Base-by-base conservation (phyloP, 1,140 invertebrate species). In the Kradibia gibbosae region DNA sequence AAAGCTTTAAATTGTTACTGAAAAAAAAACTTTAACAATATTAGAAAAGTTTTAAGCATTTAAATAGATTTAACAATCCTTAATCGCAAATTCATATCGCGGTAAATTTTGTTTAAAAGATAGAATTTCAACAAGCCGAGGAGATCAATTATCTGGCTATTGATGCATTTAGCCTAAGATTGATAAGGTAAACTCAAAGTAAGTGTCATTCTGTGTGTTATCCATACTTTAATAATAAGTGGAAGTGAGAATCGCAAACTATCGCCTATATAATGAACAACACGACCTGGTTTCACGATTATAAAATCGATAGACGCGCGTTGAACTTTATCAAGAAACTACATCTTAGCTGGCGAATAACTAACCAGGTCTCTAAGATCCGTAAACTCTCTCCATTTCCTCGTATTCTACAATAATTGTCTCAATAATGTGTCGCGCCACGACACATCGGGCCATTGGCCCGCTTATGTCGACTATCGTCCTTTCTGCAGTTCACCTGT, bases 231-330 rank as follows among this genome's bases (percentile, higher is more conserved):
- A n/a, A n/a, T n/a, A n/a, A n/a, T 7, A 39, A 67, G 60, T 34
- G 28, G 36, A 15, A 34, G 28, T 34, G 60, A 65, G 60, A 65
- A 15, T 34, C 15, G 7, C 45, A 8, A 48, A 8, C 7, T 82
- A n/a, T 25, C 28, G 28, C 13, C 20, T 78, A 53, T 48, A 81
- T 81, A 81, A 81, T 74, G 17, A 83, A 85, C 70, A 73, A 65
- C 83, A 80, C 73, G 85, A 84, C 86, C 86, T 85, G 82, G 79
- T 86, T 87, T 85, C 83, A 83, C 84, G 86, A 86, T 86, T 85
- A 85, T 84, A 86, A 86, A 86, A 87, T 86, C 86, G 86, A 87
- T 87, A 85, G 80, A 81, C 67, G 82, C 28, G 25, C 74, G 45
- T 31, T 55, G 78, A 86, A 85, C 83, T 87, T 86, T 87, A 87